Evolutionary conservation across 1,140 invertebrate genomes (phyloP), one percentile per base, ranked within the genome.

Genomic region (Pseudomyrmex gracilis): DNA sequence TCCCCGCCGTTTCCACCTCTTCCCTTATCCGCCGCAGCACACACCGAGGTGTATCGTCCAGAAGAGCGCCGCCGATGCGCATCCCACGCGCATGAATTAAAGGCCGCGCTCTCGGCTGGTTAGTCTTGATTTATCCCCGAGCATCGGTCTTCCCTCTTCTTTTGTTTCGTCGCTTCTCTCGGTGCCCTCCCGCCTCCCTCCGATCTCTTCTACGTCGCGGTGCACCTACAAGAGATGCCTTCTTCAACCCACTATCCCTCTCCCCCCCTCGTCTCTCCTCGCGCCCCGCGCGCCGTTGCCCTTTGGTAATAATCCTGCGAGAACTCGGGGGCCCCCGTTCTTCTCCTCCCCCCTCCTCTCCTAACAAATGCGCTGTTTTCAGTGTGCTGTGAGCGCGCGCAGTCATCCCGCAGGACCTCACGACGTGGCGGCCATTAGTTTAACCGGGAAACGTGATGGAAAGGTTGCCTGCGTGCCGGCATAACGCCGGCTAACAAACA

Each of bases 101-200:
- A 92, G 90, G 86, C 88, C 53, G 67, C 73, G 66, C 64, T 76
- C 85, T 66, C 68, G 85, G 88, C 91, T 92, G 91, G 90, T 92
- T 91, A 91, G 90, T 91, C 91, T 92, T 92, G 92, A 92, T 92
- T 92, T 92, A 92, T 92, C 87, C 89, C 85, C 89, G 85, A 90
- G 82, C 90, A 92, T 92, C 90, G 89, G 85, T 92, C 91, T 89
- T 91, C 87, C 84, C 83, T 71, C 76, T 89, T 88, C 90, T 91
- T 92, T 91, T 91, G 89, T 91, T 91, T 91, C 85, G 90, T 85
- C 78, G 83, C 84, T 82, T 77, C 82, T 57, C 71, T 74, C 47
- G 47, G 57, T 34, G 17, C 82, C 60, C 60, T 53, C 60, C 34
- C 24, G 24, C 53, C 58, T 8, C 55, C 47, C n/a, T 45, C 49